Base-by-base conservation (phyloP, 2,113 vertebrate genomes). In the Verasper variegatus region DNA sequence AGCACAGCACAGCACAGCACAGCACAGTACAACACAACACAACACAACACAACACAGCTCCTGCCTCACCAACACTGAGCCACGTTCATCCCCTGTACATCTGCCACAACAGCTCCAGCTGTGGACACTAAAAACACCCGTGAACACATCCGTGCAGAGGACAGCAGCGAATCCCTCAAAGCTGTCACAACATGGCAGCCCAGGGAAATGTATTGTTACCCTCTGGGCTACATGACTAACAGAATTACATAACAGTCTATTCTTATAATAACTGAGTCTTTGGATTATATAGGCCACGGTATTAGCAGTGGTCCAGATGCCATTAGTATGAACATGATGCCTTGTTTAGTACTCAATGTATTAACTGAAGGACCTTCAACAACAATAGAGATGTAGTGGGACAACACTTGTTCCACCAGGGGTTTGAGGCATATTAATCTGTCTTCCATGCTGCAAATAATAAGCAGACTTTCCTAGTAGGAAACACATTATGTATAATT, bases 21-120 rank as follows among this genome's bases (percentile, higher is more conserved):
- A 68, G 54, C 62, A 71, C 35, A 35, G 8, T 6, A 35, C 8
- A 9, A 35, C 35, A 37, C 21, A 68, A 58, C 62, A 71, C 35
- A 35, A 6, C 35, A 35, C 8, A 9, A 35, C 35, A 37, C 21
- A 68, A 58, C 62, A 71, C 42, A 49, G 51, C 49, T 56, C 65
- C 68, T 24, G 18, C 40, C 80, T 71, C 75, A 68, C 40, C 58
- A 42, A 12, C 23, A 52, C 59, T 72, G 76, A 84, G 71, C 69
- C 64, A 55, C 66, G 35, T 76, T 86, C 80, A 88, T 76, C 80
- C 80, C 54, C 26, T 26, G 0, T 67, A 17, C 64, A 75, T 80
- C 80, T 71, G 78, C 73, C 57, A 65, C 72, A 76, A 55, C 79
- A 74, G 76, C 61, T 64, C 18, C 4, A 35, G 5, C 74, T 57